Conservation (phyloP, 2,888 invertebrate genomes). For the Bedellia somnulentella region DNA sequence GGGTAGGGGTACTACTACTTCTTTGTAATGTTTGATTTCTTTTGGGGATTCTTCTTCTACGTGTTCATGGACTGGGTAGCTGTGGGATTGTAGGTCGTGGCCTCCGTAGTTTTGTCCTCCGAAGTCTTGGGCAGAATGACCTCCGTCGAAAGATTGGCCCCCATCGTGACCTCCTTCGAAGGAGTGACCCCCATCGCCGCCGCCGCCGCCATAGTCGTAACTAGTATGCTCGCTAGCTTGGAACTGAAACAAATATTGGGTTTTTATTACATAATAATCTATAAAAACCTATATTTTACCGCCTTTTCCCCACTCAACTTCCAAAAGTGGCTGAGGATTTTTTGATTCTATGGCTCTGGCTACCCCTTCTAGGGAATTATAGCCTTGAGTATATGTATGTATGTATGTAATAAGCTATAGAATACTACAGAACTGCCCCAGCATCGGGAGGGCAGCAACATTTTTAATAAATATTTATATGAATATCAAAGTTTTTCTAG, state of each 20-base stretch:
- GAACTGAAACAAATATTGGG: constrained; percentile 19
- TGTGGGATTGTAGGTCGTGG: constrained; percentile 36
- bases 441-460: too few relatives aligned
- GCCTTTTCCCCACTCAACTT: too few relatives aligned
- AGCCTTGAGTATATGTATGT: too few relatives aligned
- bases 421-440: too few relatives aligned
- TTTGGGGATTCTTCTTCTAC: constrained; percentile 70
- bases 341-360: too few relatives aligned
- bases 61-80: constrained; percentile 64
- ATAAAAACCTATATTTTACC: too few relatives aligned
- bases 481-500: too few relatives aligned
- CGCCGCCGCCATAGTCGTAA: constrained; percentile 8
- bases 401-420: too few relatives aligned
- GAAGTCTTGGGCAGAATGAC: constrained; percentile 14
- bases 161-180: constrained; percentile 4
- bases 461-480: too few relatives aligned
- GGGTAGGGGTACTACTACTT: constrained; percentile 65
- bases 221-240: constrained; percentile 36
- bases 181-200: constrained; percentile 9
- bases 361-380: too few relatives aligned
- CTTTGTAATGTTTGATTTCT: constrained; percentile 68
- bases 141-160: constrained; percentile 12
- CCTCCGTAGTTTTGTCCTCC: constrained; percentile 23
- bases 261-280: neutral
- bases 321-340: too few relatives aligned